Evolutionary conservation across 1,140 invertebrate species (phyloP).

Genomic region (Heliothis virescens): DNA sequence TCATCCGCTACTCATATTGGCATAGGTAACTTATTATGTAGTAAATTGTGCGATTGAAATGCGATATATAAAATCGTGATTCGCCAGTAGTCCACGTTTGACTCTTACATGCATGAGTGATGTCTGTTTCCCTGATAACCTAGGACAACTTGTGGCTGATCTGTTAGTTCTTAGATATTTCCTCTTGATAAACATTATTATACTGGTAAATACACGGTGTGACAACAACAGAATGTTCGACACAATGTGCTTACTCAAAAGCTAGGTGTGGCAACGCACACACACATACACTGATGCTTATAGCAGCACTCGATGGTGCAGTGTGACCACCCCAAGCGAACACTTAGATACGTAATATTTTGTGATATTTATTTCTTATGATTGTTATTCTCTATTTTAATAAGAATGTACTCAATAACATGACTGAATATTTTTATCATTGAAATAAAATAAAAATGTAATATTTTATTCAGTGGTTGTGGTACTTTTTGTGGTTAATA

Average conservation of each 20-base stretch:
- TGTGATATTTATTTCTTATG: conserved; percentile 21
- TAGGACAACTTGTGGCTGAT: conserved; percentile 64
- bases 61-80: conserved; percentile 3
- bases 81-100: conserved; percentile 59
- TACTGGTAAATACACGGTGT: conserved; percentile 42
- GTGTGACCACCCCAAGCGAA: conserved; percentile 14
- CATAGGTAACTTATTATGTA: conserved; percentile 6
- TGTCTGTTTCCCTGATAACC: conserved; percentile 55
- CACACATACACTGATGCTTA: conserved; percentile 45
- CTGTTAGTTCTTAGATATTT: conserved; percentile 62
- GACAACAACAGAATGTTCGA: conserved; percentile 46
- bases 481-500: conserved; percentile 47
- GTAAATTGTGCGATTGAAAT: too few relatives aligned
- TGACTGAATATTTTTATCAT: conserved; percentile 26
- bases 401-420: conserved; percentile 45
- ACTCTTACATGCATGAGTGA: conserved; percentile 62
- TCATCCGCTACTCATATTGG: not conserved
- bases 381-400: not conserved
- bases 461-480: conserved; percentile 48
- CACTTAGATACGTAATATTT: not conserved
- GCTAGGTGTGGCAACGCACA: conserved; percentile 48
- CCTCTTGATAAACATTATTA: conserved; percentile 37
- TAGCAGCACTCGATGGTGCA: conserved; percentile 50
- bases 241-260: conserved; percentile 54
- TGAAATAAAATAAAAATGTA: conserved; percentile 17